These are phyloP conservation scores for Myotis planiceps DNA, from an alignment of 2,797 vertebrate genomes.

Conservation along the genomic window DNA sequence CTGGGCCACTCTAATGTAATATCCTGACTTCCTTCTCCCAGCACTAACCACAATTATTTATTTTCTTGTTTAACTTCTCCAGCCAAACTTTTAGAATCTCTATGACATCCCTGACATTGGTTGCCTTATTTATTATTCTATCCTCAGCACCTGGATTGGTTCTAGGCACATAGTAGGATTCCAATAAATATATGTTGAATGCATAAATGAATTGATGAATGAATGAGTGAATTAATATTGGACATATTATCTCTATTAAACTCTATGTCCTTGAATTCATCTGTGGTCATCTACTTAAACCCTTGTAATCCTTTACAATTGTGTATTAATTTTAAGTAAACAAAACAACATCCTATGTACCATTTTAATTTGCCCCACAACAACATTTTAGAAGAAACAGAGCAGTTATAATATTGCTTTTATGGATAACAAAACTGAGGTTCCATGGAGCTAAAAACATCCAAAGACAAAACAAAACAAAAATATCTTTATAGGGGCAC, in stretches of 20 bases:
- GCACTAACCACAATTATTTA: neutral
- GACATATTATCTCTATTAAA: neutral
- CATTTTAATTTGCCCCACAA: neutral
- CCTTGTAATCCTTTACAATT: neutral
- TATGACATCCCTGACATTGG: neutral
- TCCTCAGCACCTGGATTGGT: neutral
- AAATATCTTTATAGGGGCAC: neutral
- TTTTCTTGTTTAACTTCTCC: neutral
- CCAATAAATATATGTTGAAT: neutral
- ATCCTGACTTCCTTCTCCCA: neutral
- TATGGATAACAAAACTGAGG: neutral
- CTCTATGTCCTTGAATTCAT: neutral
- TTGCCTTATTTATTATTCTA: neutral
- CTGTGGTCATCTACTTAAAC: neutral
- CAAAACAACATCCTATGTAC: neutral
- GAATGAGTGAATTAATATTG: neutral
- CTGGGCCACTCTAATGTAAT: neutral
- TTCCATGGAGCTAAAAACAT: neutral
- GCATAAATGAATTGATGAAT: neutral
- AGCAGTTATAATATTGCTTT: neutral
- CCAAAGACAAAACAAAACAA: neutral
- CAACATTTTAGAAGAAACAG: neutral
- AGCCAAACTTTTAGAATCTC: neutral
- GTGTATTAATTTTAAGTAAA: neutral
- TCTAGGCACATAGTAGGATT: neutral